Evolutionary conservation across 2,113 vertebrate species (phyloP), one percentile per base, ranked within the genome.

Genomic region (Steatornis caripensis): DNA sequence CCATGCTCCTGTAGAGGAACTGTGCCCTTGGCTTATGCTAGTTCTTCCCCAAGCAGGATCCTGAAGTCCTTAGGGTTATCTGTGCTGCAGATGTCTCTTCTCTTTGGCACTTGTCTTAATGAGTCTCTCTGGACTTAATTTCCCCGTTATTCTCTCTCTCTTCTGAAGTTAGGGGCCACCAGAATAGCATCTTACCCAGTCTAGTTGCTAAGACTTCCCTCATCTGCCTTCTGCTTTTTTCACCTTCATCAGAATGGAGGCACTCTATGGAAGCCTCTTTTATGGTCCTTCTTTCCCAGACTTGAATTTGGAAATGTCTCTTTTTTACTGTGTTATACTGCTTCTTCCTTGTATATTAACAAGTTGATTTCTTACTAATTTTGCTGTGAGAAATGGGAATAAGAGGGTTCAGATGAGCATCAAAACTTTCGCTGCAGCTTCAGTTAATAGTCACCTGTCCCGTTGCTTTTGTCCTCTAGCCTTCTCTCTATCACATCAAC

Each of bases 81-180:
- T 84, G 48, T 93, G 80, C 77, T 95, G 77, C 89, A 95, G 90
- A 85, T 97, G 89, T 83, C 69, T 95, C 90, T 80, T 84, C 60
- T 84, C 62, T 89, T 90, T 89, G 66, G 62, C 93, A 27, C 72
- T 76, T 79, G 48, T 72, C 66, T 71, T 98, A 97, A 96, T 30
- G 83, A 98, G 91, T 91, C 96, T 94, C 92, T 93, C 85, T 95
- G 89, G 95, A 93, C 74, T 92, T 93, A 51, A 54, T 87, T 79
- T 93, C 34, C 27, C 83, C 46, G 18, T 86, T 91, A 91, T 89
- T 81, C 84, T 87, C 3, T 77, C 45, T 76, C 70, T 91, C 13
- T 78, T 83, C 78, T 95, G 66, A 92, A 95, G 41, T 55, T 23
- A 15, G 49, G 66, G 27, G 72, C 36, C 96, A 51, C 70, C 58